Percentiles rank a stretch among this genome's conserved stretches.
These are phyloP conservation scores for Amphiura filiformis DNA, from an alignment of 35 echinoderm and acorn worm species.

Conservation along the genomic window DNA sequence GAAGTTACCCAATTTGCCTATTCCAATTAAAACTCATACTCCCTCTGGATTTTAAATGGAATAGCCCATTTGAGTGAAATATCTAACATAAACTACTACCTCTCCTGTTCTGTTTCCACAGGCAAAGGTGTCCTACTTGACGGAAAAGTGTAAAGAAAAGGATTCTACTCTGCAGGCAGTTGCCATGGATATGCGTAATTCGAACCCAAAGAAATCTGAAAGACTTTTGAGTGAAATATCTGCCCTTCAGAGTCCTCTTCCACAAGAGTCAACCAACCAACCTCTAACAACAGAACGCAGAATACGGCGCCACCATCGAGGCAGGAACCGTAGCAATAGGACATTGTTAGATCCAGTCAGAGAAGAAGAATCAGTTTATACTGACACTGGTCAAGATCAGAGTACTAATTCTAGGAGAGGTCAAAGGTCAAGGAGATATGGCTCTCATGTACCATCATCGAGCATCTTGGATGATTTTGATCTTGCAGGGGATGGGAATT, in stretches of 20 bases:
- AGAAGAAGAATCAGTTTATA: background rate
- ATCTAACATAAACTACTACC: no score
- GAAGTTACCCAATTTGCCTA: no score
- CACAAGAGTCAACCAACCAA: conserved; percentile 36
- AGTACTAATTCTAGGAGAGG: background rate
- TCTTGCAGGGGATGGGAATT: background rate
- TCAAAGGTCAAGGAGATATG: background rate
- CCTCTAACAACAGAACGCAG: conserved; percentile 17
- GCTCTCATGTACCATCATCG: background rate
- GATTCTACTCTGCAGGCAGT: conserved; percentile 53
- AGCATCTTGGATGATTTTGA: background rate
- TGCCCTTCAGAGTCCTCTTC: conserved; percentile 1
- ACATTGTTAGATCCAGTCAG: background rate
- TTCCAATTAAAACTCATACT: no score
- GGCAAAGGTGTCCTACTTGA: conserved; percentile 77
- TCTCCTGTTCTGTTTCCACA: conserved; percentile 14
- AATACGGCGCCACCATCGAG: background rate
- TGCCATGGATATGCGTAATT: conserved; percentile 44
- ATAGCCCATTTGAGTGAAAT: no score
- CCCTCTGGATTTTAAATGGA: no score
- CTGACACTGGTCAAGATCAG: background rate
- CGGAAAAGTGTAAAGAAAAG: conserved; percentile 66
- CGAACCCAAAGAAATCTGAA: conserved; percentile 37
- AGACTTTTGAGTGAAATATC: conserved; percentile 49
- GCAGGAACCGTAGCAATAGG: background rate